Conservation (phyloP, 2,113 vertebrate species). For the Cheirogaleus medius region DNA sequence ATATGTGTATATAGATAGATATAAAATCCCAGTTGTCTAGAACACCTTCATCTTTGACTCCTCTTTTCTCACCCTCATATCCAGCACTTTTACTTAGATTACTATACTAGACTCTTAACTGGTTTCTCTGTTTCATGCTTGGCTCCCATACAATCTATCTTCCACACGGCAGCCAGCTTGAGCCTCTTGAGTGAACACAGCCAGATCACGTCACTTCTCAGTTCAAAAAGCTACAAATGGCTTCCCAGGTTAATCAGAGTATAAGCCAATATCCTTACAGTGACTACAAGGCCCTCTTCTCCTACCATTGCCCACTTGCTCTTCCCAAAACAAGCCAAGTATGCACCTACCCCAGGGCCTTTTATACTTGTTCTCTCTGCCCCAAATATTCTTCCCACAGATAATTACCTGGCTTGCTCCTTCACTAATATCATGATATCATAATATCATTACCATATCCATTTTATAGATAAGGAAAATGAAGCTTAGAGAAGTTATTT, state of each 20-base stretch:
- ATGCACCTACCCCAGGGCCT: background rate
- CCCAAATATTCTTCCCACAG: background rate
- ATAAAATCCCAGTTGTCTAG: background rate
- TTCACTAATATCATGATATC: background rate
- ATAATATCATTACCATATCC: background rate
- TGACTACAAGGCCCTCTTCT: background rate
- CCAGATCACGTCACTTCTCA: background rate
- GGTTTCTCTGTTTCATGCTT: background rate
- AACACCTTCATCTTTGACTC: background rate
- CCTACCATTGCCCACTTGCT: background rate
- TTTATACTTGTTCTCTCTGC: background rate
- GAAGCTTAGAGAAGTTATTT: background rate
- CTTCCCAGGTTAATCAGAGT: background rate
- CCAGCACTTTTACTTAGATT: background rate
- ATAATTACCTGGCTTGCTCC: background rate
- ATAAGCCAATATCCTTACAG: background rate
- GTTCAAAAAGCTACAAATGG: background rate
- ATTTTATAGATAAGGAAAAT: background rate
- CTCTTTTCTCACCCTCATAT: background rate
- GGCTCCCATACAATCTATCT: background rate
- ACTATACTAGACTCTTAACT: background rate
- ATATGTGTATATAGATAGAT: background rate
- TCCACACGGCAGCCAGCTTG: background rate
- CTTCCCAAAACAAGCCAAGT: background rate
- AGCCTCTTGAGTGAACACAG: background rate